These are phyloP conservation scores for Canis aureus DNA, from an alignment of 2,113 vertebrate species.

Conservation along the genomic window DNA sequence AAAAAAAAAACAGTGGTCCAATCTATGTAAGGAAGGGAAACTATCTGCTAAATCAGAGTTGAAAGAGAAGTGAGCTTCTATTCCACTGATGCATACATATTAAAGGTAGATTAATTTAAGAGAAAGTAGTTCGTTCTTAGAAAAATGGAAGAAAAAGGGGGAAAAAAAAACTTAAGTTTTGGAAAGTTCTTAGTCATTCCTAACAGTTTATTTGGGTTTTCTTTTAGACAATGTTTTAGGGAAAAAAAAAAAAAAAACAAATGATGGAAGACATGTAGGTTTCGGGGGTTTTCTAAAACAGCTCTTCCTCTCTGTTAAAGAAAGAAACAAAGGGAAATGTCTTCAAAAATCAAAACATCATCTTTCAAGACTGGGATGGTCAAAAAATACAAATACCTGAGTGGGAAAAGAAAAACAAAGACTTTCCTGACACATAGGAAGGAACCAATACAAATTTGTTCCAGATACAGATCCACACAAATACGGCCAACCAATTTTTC, in stretches of 20 bases:
- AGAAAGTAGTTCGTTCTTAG: neutral
- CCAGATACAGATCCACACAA: neutral
- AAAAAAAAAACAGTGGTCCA: neutral
- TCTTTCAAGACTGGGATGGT: neutral
- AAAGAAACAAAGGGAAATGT: neutral
- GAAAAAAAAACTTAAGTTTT: neutral
- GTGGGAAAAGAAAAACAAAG: slow-evolving; percentile 39
- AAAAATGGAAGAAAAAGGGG: neutral
- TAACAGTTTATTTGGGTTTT: neutral
- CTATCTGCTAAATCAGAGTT: neutral
- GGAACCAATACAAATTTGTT: neutral
- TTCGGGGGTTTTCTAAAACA: neutral
- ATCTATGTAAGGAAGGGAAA: neutral
- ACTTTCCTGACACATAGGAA: neutral
- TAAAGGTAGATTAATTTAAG: neutral
- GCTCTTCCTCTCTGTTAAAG: neutral
- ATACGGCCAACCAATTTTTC: neutral
- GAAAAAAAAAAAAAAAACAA: too few species aligned
- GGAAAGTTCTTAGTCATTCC: neutral
- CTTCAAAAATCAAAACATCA: slow-evolving; percentile 33
- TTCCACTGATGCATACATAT: neutral
- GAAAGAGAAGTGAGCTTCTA: neutral
- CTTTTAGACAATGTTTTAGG: neutral
- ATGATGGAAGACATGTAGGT: neutral
- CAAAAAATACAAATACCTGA: slow-evolving; percentile 51